Base-by-base conservation (phyloP, 1,140 invertebrate species). In the Capitella teleta region DNA sequence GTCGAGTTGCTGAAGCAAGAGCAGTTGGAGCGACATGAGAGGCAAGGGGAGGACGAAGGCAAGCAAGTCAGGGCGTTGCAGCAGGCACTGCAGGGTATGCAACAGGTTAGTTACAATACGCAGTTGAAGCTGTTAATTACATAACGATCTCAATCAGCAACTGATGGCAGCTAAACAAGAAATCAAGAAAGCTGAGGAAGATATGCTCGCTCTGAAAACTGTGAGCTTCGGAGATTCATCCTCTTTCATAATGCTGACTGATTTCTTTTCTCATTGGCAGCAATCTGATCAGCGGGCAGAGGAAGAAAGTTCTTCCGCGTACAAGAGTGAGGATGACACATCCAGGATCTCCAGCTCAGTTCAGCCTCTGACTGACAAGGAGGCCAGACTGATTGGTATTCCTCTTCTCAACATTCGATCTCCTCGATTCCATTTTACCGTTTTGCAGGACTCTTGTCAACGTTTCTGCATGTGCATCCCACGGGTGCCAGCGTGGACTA, bases 391-490 rank as follows among this genome's bases (percentile, higher is more conserved):
- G 36, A 59, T 75, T 51, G 73, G 73, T 68, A 59, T 54, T 46
- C 49, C 28, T 54, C 24, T 16, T 25, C 25, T 5, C 21, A 3
- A 21, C 16, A 21, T 2, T 43, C 41, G 14, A 16, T 43, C 16
- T 5, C 41, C 2, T 12, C 25, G 2, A 21, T 24, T 43, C 16
- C 23, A 37, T 24, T 16, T 3, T 43, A 2, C 16, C 4, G 38
- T 41, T 41, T 44, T 26, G n/a, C 55, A 82, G 84, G 85, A 53
- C 73, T 90, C 32, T 80, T 87, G 41, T 82, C 85, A 16, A 83
- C 84, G 30, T 90, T 87, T 73, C 76, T 90, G 26, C 82, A 89
- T 63, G 82, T 90, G 37, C 87, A 91, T 75, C 87, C 87, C 0
- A 84, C 85, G 63, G 87, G 87, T 36, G 85, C 86, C 2, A 84